Base-by-base conservation (phyloP, 2,888 invertebrate genomes). In the Stenurella melanura region DNA sequence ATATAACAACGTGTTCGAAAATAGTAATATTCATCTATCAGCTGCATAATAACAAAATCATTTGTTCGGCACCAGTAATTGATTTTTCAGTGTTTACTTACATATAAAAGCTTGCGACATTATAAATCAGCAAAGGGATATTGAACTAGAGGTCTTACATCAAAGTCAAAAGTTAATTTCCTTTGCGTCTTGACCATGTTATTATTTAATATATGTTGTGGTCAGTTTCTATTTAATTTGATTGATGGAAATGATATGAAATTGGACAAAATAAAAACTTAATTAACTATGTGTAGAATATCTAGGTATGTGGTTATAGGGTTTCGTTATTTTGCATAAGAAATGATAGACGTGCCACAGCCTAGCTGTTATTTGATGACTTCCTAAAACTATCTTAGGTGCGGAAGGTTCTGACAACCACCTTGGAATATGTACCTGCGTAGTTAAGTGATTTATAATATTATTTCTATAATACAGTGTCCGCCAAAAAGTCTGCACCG, bases 121-220 rank as follows among this genome's bases (percentile, higher is more conserved):
- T 81, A 81, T 81, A 78, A 79, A 81, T 81, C 79, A 78, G 74
- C 78, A 76, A 77, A 78, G 73, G 78, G 77, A 81, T 81, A 81
- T 81, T 76, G 81, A 77, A 81, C 74, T 68, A 73, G 76, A 75
- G 78, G 87, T 86, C 86, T 87, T 88, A 87, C 87, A 87, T 88
- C 88, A 88, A 88, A 87, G 88, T 88, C 88, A 86, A 87, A 87
- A 88, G 85, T 87, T 88, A 88, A 88, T 88, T 87, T 88, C 87
- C 87, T 86, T 86, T 86, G 86, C 87, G 87, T 87, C 87, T 87
- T 87, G 85, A 82, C 82, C 84, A 85, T 86, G 83, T 87, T 87
- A 87, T 87, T 87, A 87, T 87, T 87, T 86, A 86, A 86, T 86
- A 82, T 83, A 83, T 85, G 86, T 81, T 83, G 83, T 78, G 86